phyloP scores from a whole-genome alignment of 2,797 vertebrate species.

The Neoniphon sammara region DNA sequence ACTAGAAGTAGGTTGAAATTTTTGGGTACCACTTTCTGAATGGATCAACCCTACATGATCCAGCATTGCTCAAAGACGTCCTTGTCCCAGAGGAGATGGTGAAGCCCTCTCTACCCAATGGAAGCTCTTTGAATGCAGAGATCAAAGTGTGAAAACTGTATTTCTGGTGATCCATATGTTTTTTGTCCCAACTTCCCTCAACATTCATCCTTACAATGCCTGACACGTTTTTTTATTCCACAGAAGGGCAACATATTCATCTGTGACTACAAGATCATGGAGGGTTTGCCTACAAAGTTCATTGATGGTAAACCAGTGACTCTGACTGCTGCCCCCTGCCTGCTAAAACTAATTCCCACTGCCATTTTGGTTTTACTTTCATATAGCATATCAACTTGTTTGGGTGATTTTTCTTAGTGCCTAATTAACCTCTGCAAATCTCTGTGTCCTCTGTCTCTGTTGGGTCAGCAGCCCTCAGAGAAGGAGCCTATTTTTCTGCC shows the following conservation, averaged over 20 bases:
- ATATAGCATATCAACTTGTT: neutral
- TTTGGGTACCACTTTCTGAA: constrained; percentile 65
- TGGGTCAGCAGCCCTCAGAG: constrained; percentile 72
- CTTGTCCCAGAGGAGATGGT: constrained; percentile 59
- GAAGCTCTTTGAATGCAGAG: constrained; percentile 43
- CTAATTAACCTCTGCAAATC: neutral
- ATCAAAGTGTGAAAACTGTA: constrained; percentile 34
- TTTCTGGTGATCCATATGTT: neutral
- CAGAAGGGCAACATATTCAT: constrained; percentile 63
- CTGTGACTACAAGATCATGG: constrained; percentile 44
- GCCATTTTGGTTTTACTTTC: constrained; percentile 52
- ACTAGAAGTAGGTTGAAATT: constrained; percentile 63
- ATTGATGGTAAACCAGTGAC: constrained; percentile 7
- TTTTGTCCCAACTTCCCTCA: neutral
- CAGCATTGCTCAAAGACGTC: constrained; percentile 45
- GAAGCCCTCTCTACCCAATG: constrained; percentile 26
- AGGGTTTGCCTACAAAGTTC: constrained; percentile 17
- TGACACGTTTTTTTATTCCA: neutral
- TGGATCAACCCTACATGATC: constrained; percentile 55
- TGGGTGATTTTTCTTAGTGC: neutral
- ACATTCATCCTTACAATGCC: no score
- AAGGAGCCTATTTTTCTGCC: constrained; percentile 79
- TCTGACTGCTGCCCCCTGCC: constrained; percentile 33
- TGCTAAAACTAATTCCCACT: constrained; percentile 52
- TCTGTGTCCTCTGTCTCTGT: constrained; percentile 40